phyloP scores from a whole-genome alignment of 2,888 invertebrate genomes.

The Tholera decimalis region DNA sequence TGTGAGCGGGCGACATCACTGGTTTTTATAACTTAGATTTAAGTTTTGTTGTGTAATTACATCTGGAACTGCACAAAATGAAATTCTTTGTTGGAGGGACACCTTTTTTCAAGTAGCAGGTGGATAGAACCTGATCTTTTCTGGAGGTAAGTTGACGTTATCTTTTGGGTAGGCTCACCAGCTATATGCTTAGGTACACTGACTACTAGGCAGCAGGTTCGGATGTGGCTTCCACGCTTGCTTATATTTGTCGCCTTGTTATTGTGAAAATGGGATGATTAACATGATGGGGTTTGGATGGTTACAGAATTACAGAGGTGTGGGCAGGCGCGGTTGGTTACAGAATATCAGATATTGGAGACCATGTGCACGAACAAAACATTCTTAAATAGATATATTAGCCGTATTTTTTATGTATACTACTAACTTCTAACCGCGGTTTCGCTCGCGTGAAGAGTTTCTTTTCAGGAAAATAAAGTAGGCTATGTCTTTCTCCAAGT shows the following conservation, averaged over 20 bases:
- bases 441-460: too few species aligned
- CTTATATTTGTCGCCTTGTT: neutral
- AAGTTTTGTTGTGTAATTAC: slow-evolving; percentile 41
- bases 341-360: too few species aligned
- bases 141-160: slow-evolving; percentile 35
- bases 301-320: too few species aligned
- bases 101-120: slow-evolving; percentile 37
- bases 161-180: neutral
- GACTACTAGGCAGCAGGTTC: neutral
- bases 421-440: too few species aligned
- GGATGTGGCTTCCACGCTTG: neutral
- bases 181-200: neutral
- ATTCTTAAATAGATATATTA: too few species aligned
- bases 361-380: too few species aligned
- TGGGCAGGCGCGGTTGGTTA: too few species aligned
- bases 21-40: slow-evolving; percentile 36
- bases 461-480: too few species aligned
- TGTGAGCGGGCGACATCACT: slow-evolving; percentile 46
- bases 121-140: slow-evolving; percentile 18
- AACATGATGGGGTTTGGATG: too few species aligned
- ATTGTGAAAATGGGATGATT: too few species aligned
- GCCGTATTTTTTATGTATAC: too few species aligned
- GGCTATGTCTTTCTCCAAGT: too few species aligned
- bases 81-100: slow-evolving; percentile 66
- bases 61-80: slow-evolving; percentile 65